phyloP scores from a whole-genome alignment of 2,797 vertebrate species.

The Gobionotothen gibberifrons region DNA sequence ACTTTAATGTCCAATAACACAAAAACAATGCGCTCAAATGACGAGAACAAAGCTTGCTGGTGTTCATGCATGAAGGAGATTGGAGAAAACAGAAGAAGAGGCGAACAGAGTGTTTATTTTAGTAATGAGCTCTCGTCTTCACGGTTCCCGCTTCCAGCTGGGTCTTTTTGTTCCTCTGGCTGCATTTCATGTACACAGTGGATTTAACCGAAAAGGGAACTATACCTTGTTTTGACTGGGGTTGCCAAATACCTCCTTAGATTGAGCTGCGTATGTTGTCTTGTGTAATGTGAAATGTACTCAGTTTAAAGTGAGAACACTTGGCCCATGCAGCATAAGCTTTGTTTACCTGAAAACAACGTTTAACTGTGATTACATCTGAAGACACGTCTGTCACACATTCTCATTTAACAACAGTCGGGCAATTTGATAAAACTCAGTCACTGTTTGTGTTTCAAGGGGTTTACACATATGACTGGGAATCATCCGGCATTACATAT shows the following conservation, averaged over 20 bases:
- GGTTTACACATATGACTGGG: too few relatives aligned
- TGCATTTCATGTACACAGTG: conserved; percentile 41
- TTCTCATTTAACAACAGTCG: neutral
- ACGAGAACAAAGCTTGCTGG: conserved; percentile 54
- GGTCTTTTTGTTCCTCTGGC: conserved; percentile 55
- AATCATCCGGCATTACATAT: neutral
- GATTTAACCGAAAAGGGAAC: conserved; percentile 42
- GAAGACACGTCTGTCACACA: neutral
- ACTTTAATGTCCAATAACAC: conserved; percentile 62
- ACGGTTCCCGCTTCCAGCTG: conserved; percentile 60
- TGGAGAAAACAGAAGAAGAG: conserved; percentile 34
- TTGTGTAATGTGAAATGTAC: conserved; percentile 6
- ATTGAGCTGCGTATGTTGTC: conserved; percentile 4
- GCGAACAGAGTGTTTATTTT: conserved; percentile 65
- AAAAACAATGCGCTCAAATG: conserved; percentile 43
- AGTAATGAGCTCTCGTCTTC: conserved; percentile 69
- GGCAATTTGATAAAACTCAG: neutral
- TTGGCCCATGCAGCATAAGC: conserved; percentile 2
- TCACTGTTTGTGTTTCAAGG: neutral
- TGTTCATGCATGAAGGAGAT: conserved; percentile 64
- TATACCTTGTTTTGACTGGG: conserved; percentile 42
- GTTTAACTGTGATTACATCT: neutral
- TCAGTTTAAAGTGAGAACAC: conserved; percentile 32
- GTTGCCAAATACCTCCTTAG: conserved; percentile 42
- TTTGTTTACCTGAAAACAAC: neutral